Base-by-base conservation (phyloP, 2,888 invertebrate species). In the Drosophila stalkeri region DNA sequence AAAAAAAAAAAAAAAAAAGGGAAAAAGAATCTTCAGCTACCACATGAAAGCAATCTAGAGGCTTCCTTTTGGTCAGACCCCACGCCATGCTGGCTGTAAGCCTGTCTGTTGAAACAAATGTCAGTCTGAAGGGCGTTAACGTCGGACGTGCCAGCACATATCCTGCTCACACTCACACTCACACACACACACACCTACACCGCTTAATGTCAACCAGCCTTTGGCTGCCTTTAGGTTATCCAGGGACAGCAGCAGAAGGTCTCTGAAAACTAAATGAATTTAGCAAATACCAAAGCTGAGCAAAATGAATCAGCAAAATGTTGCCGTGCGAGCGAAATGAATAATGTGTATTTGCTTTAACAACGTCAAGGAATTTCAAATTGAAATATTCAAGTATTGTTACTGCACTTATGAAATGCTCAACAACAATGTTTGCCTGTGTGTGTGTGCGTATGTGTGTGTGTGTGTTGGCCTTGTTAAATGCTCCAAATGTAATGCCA, bases 181-280 rank as follows among this genome's bases (percentile, higher is more conserved):
- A 57, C 7, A n/a, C 37, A 56, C 57, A 57, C 39, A 64, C 43
- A 41, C 20, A 33, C 41, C 60, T 54, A 57, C 41, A 44, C 51
- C 33, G 60, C 39, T 52, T 39, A 33, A 61, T 68, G 68, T 70
- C 71, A 68, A 60, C 31, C 59, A 41, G 35, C 35, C 60, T 39
- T 46, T 46, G 33, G 16, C 59, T 41, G 35, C 35, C 60, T 20
- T 52, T 52, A 44, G 16, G 33, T 23, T 16, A 63, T 43, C 43
- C 49, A 27, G 41, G 12, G 65, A 52, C 49, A 67, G 54, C 11
- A 51, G n/a, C 43, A 59, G 49, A 23, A 51, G 49, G 62, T 44
- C 55, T 56, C 12, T 31, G 57, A 61, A 60, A 74, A 69, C 69
- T 63, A 69, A 63, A 68, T 57, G 74, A 62, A 69, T 74, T 75